Conservation (phyloP, 2,888 invertebrate genomes). For the Cheilosia scutellata region DNA sequence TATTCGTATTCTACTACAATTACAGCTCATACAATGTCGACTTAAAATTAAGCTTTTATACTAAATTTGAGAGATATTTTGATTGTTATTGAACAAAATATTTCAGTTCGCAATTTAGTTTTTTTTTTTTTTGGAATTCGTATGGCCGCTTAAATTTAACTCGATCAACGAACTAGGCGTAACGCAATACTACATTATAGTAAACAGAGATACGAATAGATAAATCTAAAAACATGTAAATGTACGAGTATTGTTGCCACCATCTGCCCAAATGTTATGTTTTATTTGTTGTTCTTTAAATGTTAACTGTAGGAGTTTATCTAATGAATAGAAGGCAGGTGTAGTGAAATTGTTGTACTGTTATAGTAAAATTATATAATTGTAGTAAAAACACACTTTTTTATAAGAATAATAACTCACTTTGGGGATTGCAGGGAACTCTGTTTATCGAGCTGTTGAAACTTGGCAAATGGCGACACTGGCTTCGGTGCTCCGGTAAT, state of each 20-base stretch:
- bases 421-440: conserved; percentile 91
- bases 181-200: conserved; percentile 28
- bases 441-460: conserved; percentile 95
- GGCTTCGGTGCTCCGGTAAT: conserved; percentile 88
- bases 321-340: conserved; percentile 59
- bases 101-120: too few species aligned
- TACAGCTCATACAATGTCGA: too few species aligned
- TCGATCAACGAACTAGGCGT: too few species aligned
- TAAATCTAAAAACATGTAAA: conserved; percentile 33
- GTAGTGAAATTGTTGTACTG: conserved; percentile 39
- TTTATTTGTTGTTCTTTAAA: conserved; percentile 50
- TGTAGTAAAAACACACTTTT: background rate
- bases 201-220: background rate
- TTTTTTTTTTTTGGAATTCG: too few species aligned
- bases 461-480: conserved; percentile 95
- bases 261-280: conserved; percentile 66
- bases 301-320: conserved; percentile 65
- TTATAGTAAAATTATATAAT: background rate
- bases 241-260: conserved; percentile 45
- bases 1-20: too few species aligned
- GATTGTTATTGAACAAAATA: too few species aligned
- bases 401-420: conserved; percentile 85
- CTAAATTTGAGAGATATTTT: too few species aligned
- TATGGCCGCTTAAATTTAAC: too few species aligned
- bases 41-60: too few species aligned